phyloP scores from a whole-genome alignment of 2,113 vertebrate genomes.

The Pogona vitticeps region DNA sequence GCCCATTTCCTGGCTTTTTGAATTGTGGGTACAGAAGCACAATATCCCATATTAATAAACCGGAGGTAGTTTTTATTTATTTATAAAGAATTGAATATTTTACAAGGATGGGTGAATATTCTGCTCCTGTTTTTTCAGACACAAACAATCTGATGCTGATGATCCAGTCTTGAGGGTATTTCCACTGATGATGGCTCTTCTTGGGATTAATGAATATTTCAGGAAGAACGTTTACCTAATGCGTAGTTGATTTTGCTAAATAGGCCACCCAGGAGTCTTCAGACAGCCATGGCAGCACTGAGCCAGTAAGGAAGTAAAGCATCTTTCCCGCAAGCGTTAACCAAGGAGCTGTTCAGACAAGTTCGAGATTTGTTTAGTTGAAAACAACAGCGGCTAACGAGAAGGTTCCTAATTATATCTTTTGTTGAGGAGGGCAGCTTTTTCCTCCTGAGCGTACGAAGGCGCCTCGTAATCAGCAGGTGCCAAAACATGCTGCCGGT shows the following conservation, averaged over 20 bases:
- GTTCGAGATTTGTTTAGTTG: conserved; percentile 1
- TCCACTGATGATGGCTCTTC: neutral
- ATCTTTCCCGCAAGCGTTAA: conserved; percentile 55
- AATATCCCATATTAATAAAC: no score
- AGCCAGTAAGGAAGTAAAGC: conserved; percentile 58
- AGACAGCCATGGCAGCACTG: conserved; percentile 29
- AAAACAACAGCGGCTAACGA: neutral
- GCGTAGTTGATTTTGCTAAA: conserved; percentile 38
- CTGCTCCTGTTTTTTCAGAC: neutral
- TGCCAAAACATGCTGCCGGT: neutral
- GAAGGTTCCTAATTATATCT: neutral
- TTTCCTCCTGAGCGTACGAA: neutral
- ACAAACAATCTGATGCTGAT: conserved; percentile 13
- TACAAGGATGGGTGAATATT: no score
- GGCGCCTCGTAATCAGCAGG: fast-evolving
- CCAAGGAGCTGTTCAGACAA: conserved; percentile 35
- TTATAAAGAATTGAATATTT: no score
- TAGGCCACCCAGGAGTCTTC: conserved; percentile 61
- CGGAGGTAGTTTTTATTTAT: no score
- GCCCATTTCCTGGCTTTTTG: no score
- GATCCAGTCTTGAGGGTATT: neutral
- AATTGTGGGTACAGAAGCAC: no score
- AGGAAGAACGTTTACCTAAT: conserved; percentile 65
- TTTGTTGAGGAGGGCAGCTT: fast-evolving
- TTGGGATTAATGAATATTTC: conserved; percentile 59